Evolutionary conservation across 2,113 vertebrate genomes (phyloP), one percentile per base, ranked within the genome.

Genomic region (Gadus chalcogrammus): DNA sequence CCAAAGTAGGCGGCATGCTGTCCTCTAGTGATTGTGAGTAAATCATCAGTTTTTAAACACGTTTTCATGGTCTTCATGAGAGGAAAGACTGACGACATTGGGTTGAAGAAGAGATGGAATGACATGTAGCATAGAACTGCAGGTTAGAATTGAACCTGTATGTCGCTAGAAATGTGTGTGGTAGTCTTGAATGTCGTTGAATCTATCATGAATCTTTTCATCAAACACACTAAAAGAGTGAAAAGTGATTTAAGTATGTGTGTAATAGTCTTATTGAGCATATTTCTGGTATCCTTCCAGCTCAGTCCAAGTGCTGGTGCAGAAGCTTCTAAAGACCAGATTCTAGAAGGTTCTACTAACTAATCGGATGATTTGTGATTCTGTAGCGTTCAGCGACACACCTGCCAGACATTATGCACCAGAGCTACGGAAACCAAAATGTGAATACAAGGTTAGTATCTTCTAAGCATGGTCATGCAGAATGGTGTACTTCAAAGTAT

Each of bases 21-120:
- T 92, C 90, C 12, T 91, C 96, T 87, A 93, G 93, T 38, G 96
- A 98, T 71, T 88, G 97, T 99, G 88, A 91, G 93, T 79, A 70
- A 48, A 12, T 17, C 58, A 22, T 18, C 17, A 3, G 12, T 31
- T 63, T 48, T 9, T 9, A 48, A 13, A 9, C 8, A 48, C 12
- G 6, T 13, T 48, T 48, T 13, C 42, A 13, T 48, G 55, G 55
- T 58, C 15, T 13, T 58, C 42, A 48, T 9, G 42, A 48, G 42
- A 48, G 42, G 42, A 9, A 48, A 48, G 42, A 12, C 8, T 11
- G 42, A 48, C 42, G 42, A 48, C 42, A 48, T 9, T 48, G 42
- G 42, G 9, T 48, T 48, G 42, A 48, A 48, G 42, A 48, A 13
- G 42, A 48, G 5, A 48, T 7, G 42, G 48, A 55, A 20, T 72